Conservation (phyloP, 1,140 invertebrate genomes). For the Drosophila pectinifera region DNA sequence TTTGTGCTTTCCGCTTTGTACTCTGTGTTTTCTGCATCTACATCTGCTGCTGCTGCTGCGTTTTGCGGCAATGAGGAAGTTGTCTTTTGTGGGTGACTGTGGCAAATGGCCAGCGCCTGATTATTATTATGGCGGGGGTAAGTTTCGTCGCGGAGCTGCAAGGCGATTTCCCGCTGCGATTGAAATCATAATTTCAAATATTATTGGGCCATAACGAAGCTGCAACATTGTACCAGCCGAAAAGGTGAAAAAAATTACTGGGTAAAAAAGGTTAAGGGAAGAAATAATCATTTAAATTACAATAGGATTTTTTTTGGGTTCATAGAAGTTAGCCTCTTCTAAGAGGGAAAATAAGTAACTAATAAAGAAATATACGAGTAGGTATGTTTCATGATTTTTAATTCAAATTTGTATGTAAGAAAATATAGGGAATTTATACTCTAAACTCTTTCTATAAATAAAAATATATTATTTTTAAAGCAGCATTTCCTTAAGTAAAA, state of each 20-base stretch:
- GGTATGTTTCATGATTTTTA: too few species aligned
- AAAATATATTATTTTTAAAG: not conserved
- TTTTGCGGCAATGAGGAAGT: slow-evolving; percentile 72
- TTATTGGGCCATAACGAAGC: slow-evolving; percentile 23
- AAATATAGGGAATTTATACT: too few species aligned
- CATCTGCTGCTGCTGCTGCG: slow-evolving; percentile 19
- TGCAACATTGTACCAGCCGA: not conserved
- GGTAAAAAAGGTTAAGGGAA: not conserved
- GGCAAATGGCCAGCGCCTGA: slow-evolving; percentile 68
- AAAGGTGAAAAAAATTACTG: not conserved
- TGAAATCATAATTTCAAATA: slow-evolving; percentile 26
- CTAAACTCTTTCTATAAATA: too few species aligned
- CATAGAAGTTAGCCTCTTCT: too few species aligned
- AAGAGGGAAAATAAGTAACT: not conserved
- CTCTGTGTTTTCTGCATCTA: slow-evolving; percentile 18
- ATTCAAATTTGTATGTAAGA: too few species aligned
- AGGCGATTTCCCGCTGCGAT: slow-evolving; percentile 35
- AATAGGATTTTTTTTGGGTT: too few species aligned
- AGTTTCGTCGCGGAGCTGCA: slow-evolving; percentile 32
- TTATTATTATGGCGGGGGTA: slow-evolving; percentile 60
- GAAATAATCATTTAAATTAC: not conserved
- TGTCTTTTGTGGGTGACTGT: slow-evolving; percentile 72
- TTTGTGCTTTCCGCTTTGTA: slow-evolving; percentile 13
- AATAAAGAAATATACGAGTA: too few species aligned
- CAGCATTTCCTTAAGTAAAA: not conserved